Evolutionary conservation across 2,113 vertebrate genomes (phyloP).

Genomic region (Crypturellus undulatus): DNA sequence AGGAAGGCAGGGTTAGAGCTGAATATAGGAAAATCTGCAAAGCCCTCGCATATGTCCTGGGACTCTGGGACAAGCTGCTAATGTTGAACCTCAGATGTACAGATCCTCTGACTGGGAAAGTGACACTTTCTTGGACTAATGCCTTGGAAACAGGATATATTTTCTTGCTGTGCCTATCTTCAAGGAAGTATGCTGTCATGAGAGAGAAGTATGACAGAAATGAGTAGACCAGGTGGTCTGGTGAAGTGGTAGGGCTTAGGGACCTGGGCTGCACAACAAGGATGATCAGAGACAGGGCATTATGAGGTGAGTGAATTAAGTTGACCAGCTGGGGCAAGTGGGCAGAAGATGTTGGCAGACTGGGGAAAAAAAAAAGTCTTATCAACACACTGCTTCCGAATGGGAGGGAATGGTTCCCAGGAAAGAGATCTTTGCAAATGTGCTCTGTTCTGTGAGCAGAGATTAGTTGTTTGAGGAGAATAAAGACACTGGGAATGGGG

Average conservation of each 20-base stretch:
- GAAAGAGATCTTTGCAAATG: neutral
- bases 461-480: neutral
- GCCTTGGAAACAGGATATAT: neutral
- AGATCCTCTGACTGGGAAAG: neutral
- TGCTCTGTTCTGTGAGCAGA: neutral
- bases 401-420: neutral
- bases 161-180: neutral
- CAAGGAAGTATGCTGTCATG: neutral
- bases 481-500: neutral
- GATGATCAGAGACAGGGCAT: neutral
- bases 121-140: neutral
- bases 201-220: accelerated
- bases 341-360: neutral
- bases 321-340: neutral
- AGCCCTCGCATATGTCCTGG: accelerated
- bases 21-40: neutral
- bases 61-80: neutral
- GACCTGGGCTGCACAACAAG: neutral
- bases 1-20: neutral
- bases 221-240: neutral
- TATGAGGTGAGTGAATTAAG: neutral
- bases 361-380: neutral
- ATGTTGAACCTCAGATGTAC: neutral
- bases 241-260: neutral
- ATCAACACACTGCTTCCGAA: neutral